Conservation (phyloP, 2,888 invertebrate species). For the Drosophila setosimentum region DNA sequence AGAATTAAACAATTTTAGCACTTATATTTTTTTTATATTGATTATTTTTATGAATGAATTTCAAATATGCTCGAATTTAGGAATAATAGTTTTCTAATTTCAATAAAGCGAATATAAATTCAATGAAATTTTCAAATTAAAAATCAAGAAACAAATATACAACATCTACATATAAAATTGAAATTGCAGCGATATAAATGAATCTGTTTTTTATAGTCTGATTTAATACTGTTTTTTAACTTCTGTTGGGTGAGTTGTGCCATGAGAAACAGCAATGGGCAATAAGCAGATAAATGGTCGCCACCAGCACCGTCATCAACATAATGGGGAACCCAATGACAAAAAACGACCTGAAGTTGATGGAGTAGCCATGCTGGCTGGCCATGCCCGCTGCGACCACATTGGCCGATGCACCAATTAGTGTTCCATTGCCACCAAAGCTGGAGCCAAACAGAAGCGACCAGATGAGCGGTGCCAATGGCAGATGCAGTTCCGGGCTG, state of each 20-base stretch:
- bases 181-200: not conserved
- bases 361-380: conserved; percentile 94
- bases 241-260: conserved; percentile 85
- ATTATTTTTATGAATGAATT: too few species aligned
- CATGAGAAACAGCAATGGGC: conserved; percentile 89
- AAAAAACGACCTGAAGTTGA: conserved; percentile 93
- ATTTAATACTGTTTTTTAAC: not conserved
- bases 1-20: not conserved
- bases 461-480: conserved; percentile 93
- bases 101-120: not conserved
- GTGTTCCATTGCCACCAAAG: conserved; percentile 95
- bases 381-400: conserved; percentile 96
- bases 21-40: too few species aligned
- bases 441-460: conserved; percentile 94
- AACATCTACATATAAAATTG: not conserved
- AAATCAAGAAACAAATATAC: not conserved
- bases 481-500: conserved; percentile 88
- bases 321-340: conserved; percentile 93
- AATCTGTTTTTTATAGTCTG: not conserved
- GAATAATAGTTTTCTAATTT: not conserved
- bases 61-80: not conserved
- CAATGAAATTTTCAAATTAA: not conserved
- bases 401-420: conserved; percentile 96
- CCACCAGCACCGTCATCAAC: conserved; percentile 88
- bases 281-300: conserved; percentile 89